phyloP scores from a whole-genome alignment of 2,888 invertebrate genomes.

The Unio delphinus region DNA sequence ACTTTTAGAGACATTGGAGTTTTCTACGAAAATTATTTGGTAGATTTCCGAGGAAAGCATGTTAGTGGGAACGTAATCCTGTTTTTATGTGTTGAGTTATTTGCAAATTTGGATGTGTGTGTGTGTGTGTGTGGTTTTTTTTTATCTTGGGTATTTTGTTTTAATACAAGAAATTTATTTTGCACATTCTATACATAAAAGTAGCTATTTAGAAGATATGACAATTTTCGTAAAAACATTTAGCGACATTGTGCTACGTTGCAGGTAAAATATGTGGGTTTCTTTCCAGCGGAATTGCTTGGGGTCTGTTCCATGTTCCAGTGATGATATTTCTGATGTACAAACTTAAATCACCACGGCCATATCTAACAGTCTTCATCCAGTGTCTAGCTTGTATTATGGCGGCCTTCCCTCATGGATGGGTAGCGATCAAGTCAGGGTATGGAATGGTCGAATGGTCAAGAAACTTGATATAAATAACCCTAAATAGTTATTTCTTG shows the following conservation, averaged over 20 bases:
- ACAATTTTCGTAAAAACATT: too few species aligned
- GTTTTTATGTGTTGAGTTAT: too few species aligned
- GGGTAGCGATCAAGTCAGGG: conserved; percentile 50
- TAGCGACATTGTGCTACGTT: background rate
- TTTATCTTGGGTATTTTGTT: too few species aligned
- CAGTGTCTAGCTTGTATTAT: conserved; percentile 38
- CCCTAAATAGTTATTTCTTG: too few species aligned
- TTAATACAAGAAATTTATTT: background rate
- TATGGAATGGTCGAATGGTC: conserved; percentile 11
- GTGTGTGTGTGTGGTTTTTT: too few species aligned
- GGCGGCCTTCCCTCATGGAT: conserved; percentile 44
- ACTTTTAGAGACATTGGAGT: too few species aligned
- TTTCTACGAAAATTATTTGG: too few species aligned
- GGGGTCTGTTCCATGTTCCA: conserved; percentile 56
- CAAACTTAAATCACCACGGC: conserved; percentile 23
- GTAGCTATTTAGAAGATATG: background rate
- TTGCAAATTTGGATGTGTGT: too few species aligned
- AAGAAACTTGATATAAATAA: too few species aligned
- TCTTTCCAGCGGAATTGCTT: conserved; percentile 46
- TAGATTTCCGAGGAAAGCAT: too few species aligned
- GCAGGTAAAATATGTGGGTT: too few species aligned
- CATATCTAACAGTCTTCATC: conserved; percentile 35
- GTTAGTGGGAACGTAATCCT: too few species aligned
- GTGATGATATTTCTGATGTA: conserved; percentile 45
- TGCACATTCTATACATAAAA: background rate